Base-by-base conservation (phyloP, 2,888 invertebrate genomes). In the Elmis aenea region DNA sequence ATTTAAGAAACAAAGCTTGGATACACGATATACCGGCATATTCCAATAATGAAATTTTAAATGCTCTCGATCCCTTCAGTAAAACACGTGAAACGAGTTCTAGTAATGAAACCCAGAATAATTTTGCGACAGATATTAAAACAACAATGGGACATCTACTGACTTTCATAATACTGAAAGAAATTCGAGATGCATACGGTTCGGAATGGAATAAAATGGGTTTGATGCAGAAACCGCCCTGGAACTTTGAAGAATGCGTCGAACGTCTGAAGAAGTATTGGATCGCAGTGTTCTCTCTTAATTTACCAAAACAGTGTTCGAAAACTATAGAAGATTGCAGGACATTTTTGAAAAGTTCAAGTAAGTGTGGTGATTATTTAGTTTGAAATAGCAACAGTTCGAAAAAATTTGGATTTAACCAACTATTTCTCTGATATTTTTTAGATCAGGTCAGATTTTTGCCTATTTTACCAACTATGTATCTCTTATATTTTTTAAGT, bases 251-350 rank as follows among this genome's bases (percentile, higher is more conserved):
- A 2, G 73, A 75, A 32, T 74, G 76, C 31, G 57, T 79, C 10
- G 66, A 68, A 37, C 74, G 74, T 45, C 62, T 79, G 46, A 66
- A 73, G 33, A 74, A 73, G 54, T 78, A 79, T 57, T 80, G 79
- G 79, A 59, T 70, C 5, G 71, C 76, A 0, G 75, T 79, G 6
- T 79, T 80, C 66, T 67, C 61, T 39, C 71, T 73, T 1, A 44
- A 48, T 18, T 33, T 66, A 13, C 52, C 63, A 37, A 67, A 65
- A 40, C 64, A 66, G 14, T 61, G 52, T 38, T 41, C 45, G 13
- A 59, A 54, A 33, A 45, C 53, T 9, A 42, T 64, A 8, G 54
- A 62, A 6, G 51, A 60, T 35, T 50, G 62, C 12, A 34, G 48
- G 11, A 25, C 36, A 13, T 37, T 57, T 35, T 26, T 61, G 10